Base-by-base conservation (phyloP, 2,797 vertebrate genomes). In the Pipistrellus pygmaeus region DNA sequence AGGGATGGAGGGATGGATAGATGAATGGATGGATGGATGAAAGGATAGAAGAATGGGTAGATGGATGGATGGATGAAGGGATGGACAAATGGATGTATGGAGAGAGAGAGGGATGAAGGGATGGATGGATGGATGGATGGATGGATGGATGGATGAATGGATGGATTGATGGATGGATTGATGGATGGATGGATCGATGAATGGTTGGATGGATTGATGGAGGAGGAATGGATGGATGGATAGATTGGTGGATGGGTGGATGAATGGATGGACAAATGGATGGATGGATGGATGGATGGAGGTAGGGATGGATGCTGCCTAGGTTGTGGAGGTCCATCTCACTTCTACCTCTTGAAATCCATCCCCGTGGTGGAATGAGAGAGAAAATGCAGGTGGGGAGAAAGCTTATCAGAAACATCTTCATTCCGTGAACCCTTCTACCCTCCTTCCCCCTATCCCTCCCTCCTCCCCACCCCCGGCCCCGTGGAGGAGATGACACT, bases 161-260 rank as follows among this genome's bases (percentile, higher is more conserved):
- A 44, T 44, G 44, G n/a, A n/a, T n/a, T n/a, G 8, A 44, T 8
- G 44, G 44, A 11, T 44, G 44, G 8, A 13, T 2, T 2, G 27
- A n/a, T 15, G 14, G 62, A 17, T 64, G 30, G 15, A 3, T 8
- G 6, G 30, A 64, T 17, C 14, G 1, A 66, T 0, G 30, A 6
- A n/a, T 3, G 15, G 57, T 15, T 15, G 27, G 12, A 48, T 14
- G 44, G 44, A 44, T 44, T 9, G 9, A 60, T 27, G 57, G 25
- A 60, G 27, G 57, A 48, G 11, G 46, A 13, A 48, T 48, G 46
- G 46, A 48, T 48, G 46, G 27, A 62, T 5, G 60, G 1, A 62
- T 12, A 25, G 12, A 62, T 2, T 6, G 27, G 17, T 0, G 3
- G 3, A 66, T 8, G n/a, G 3, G 10, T 4, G 14, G 17, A 32